Conservation (phyloP, 2,888 invertebrate genomes). For the Corythucha ciliata region DNA sequence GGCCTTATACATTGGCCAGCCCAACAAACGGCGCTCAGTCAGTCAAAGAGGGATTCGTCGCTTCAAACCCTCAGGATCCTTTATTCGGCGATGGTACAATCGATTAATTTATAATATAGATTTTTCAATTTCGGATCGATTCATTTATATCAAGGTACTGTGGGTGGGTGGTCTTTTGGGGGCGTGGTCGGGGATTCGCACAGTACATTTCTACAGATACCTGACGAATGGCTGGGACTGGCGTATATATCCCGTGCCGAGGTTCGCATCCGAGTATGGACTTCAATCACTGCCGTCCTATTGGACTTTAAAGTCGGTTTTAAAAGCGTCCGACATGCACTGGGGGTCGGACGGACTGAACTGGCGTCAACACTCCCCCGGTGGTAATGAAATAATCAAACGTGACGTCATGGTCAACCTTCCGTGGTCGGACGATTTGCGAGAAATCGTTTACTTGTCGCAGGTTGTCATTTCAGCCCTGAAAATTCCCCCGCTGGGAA, state of each 20-base stretch:
- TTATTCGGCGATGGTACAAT: conserved; percentile 85
- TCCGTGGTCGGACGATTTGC: conserved; percentile 52
- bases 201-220: conserved; percentile 86
- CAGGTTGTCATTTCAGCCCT: too few relatives aligned
- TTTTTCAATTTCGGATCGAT: too few relatives aligned
- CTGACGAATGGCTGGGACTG: conserved; percentile 69
- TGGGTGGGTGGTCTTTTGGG: too few relatives aligned
- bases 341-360: conserved; percentile 52
- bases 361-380: conserved; percentile 80
- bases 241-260: conserved; percentile 63
- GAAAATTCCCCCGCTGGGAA: too few relatives aligned
- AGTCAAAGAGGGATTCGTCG: conserved; percentile 65
- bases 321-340: conserved; percentile 44
- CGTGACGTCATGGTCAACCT: conserved; percentile 55
- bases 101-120: too few relatives aligned
- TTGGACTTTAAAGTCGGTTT: conserved; percentile 54
- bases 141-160: too few relatives aligned
- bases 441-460: conserved; percentile 68
- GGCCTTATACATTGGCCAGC: conserved; percentile 74
- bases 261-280: conserved; percentile 95
- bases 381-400: conserved; percentile 58
- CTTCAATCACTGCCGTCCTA: conserved; percentile 79
- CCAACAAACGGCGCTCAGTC: conserved; percentile 78
- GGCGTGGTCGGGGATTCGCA: too few relatives aligned
- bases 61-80: conserved; percentile 64